These are phyloP conservation scores for Xenotilapia caudafasciata DNA, from an alignment of 2,113 vertebrate genomes.

Conservation along the genomic window DNA sequence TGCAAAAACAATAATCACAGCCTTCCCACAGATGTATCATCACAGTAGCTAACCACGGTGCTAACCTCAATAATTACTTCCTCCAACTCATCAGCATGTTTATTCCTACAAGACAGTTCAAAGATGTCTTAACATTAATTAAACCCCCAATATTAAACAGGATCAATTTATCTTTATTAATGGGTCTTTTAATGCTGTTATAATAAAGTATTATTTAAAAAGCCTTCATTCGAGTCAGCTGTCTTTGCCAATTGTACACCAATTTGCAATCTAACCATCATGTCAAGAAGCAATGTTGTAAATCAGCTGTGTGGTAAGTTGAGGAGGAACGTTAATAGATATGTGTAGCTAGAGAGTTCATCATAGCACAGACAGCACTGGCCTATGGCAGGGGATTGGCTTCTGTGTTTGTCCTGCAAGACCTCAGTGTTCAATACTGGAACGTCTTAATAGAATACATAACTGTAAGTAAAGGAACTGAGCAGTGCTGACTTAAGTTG, in stretches of 20 bases:
- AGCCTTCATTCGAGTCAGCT: neutral
- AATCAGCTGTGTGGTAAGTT: neutral
- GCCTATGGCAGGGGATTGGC: neutral
- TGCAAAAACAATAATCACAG: neutral
- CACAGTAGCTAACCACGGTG: neutral
- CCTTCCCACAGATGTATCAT: neutral
- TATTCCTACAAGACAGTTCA: neutral
- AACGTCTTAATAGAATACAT: neutral
- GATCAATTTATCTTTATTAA: neutral
- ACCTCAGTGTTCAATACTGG: neutral
- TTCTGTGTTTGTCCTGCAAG: neutral
- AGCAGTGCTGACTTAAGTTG: neutral
- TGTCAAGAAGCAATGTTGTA: neutral
- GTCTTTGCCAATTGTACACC: neutral
- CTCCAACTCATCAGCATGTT: neutral
- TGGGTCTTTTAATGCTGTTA: neutral
- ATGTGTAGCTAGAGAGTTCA: neutral
- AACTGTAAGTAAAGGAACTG: neutral
- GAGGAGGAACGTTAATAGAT: neutral
- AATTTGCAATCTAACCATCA: neutral
- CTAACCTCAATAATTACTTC: neutral
- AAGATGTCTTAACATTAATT: neutral
- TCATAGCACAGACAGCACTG: neutral
- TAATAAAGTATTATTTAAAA: neutral
- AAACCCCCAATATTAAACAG: neutral